Evolutionary conservation across 2,888 invertebrate species (phyloP), one percentile per base, ranked within the genome.

Genomic region (Macaria notata): DNA sequence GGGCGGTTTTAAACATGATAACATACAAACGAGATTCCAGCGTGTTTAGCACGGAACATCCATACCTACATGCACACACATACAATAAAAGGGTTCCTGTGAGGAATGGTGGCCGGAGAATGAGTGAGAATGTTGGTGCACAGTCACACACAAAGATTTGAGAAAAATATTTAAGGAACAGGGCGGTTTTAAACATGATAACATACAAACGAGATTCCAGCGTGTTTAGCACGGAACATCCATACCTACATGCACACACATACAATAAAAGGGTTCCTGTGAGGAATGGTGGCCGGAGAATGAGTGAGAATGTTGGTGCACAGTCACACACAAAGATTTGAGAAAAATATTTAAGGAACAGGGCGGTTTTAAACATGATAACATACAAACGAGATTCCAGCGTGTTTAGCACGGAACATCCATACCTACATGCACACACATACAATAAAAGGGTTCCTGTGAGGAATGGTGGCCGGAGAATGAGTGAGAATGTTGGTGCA

Each of bases 21-120:
- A n/a, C 70, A 67, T 59, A 69, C 69, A 72, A 71, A 75, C 73
- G 70, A 69, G 62, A 69, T 68, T 67, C 69, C 60, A 59, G 55
- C 36, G 55, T 57, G 52, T 66, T 70, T 72, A 72, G 69, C 71
- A 63, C 59, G 51, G 44, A 59, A 61, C 59, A 54, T 55, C 56
- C 19, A 19, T 19, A 19, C 19, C 19, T 19, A 19, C 19, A 19
- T 2, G 19, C 2, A 19, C 19, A 61, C 19, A n/a, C 51, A 7
- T 38, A 38, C 38, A 8, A 38, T 8, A 8, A 2, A 38, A 8
- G 8, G 5, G 38, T 38, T 8, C 38, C 6, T 7, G 8, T 38
- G 38, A 38, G 8, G 38, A 38, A 38, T 38, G 8, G 8, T 38
- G 38, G 5, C 8, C 8, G 38, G 3, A 38, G 38, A 19, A 19